Evolutionary conservation across 2,797 vertebrate species (phyloP).

Genomic region (Sphaeramia orbicularis): DNA sequence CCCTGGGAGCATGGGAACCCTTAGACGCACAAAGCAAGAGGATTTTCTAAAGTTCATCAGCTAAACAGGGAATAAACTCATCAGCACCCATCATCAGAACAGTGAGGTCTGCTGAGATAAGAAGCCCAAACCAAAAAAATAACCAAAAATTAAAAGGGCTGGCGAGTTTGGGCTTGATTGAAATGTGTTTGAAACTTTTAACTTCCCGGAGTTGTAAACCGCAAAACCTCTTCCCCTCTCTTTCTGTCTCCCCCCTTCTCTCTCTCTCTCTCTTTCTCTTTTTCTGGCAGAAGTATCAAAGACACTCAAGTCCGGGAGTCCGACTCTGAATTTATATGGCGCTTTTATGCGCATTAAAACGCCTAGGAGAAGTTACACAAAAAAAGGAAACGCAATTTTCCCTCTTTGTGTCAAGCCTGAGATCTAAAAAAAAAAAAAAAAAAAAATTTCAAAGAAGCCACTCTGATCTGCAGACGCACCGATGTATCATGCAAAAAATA

Average conservation of each 20-base stretch:
- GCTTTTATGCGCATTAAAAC: slow-evolving; percentile 16
- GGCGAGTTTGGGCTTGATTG: slow-evolving; percentile 75
- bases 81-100: slow-evolving; percentile 11
- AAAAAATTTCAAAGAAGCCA: slow-evolving; percentile 4
- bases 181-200: slow-evolving; percentile 80
- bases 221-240: slow-evolving; percentile 59
- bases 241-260: slow-evolving; percentile 5
- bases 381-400: neutral
- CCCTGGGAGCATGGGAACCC: slow-evolving; percentile 78
- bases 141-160: slow-evolving; percentile 62
- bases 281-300: slow-evolving; percentile 81
- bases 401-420: neutral
- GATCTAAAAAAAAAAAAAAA: neutral
- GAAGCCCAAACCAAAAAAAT: slow-evolving; percentile 47
- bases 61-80: slow-evolving; percentile 3
- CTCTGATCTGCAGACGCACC: slow-evolving; percentile 5
- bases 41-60: slow-evolving; percentile 52
- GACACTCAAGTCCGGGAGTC: slow-evolving; percentile 59
- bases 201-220: slow-evolving; percentile 83
- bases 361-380: slow-evolving; percentile 31
- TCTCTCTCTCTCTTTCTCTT: slow-evolving; percentile 45
- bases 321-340: slow-evolving; percentile 53
- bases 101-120: slow-evolving; percentile 21
- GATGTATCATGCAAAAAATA: slow-evolving; percentile 6
- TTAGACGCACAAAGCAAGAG: slow-evolving; percentile 61